phyloP scores from a whole-genome alignment of 2,888 invertebrate genomes.

The Nymphalis urticae region DNA sequence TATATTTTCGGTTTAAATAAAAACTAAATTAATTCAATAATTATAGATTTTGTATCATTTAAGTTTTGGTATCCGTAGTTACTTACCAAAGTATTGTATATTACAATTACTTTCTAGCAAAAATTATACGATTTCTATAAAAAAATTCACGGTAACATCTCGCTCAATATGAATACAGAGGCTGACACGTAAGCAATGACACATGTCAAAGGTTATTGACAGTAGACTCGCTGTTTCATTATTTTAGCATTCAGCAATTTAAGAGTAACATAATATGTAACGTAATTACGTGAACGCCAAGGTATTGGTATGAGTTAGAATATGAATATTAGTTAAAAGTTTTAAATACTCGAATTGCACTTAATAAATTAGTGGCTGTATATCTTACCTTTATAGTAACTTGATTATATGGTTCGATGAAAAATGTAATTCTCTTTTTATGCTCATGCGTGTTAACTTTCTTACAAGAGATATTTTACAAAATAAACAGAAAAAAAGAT shows the following conservation, averaged over 20 bases:
- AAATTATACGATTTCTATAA: conserved; percentile 2
- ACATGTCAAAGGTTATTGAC: conserved; percentile 82
- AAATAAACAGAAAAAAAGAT: conserved; percentile 21
- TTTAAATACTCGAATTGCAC: not conserved
- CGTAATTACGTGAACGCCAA: not conserved
- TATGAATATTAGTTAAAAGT: not conserved
- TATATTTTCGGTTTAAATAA: no score
- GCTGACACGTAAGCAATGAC: conserved; percentile 81
- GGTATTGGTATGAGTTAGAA: not conserved
- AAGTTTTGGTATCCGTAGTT: conserved; percentile 18
- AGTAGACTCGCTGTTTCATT: conserved; percentile 58
- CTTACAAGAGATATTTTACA: conserved; percentile 10
- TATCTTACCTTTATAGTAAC: conserved; percentile 7
- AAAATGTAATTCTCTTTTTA: not conserved
- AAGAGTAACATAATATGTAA: not conserved
- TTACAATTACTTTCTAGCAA: conserved; percentile 14
- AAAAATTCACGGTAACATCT: conserved; percentile 32
- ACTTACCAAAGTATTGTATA: conserved; percentile 4
- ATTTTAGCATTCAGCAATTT: conserved; percentile 10
- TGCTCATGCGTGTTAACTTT: conserved; percentile 19
- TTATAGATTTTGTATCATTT: not conserved
- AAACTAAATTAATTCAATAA: no score
- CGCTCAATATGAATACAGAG: conserved; percentile 36
- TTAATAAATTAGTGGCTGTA: not conserved
- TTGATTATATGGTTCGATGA: conserved; percentile 1